Conservation (phyloP, 2,113 vertebrate genomes). For the Triplophysa dalaica region DNA sequence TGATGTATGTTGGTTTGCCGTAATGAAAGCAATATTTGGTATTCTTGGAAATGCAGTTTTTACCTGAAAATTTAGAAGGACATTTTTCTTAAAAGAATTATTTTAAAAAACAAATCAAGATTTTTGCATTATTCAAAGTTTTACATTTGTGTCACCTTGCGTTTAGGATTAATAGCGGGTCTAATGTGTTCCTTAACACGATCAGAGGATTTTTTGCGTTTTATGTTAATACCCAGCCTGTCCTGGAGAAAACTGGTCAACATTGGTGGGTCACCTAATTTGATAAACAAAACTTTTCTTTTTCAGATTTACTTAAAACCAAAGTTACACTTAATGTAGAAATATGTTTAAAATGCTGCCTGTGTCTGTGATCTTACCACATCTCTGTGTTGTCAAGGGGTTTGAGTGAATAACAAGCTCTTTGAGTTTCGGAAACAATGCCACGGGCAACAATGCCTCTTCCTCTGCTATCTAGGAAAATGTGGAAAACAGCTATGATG, state of each 20-base stretch:
- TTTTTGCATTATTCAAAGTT: background rate
- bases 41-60: slow-evolving; percentile 65
- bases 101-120: background rate
- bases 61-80: slow-evolving; percentile 62
- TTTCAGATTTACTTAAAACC: background rate
- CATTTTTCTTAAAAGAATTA: background rate
- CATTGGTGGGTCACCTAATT: slow-evolving; percentile 75
- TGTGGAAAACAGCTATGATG: slow-evolving; percentile 13
- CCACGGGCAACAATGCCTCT: slow-evolving; percentile 75
- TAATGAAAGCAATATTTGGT: slow-evolving; percentile 58
- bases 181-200: slow-evolving; percentile 59
- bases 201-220: slow-evolving; percentile 59
- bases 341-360: background rate
- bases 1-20: slow-evolving; percentile 26
- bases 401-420: slow-evolving; percentile 82
- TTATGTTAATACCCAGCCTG: slow-evolving; percentile 76
- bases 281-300: background rate
- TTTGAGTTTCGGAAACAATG: slow-evolving; percentile 77
- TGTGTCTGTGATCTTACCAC: slow-evolving; percentile 65
- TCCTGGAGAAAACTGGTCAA: slow-evolving; percentile 79
- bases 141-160: slow-evolving; percentile 71
- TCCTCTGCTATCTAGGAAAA: slow-evolving; percentile 76
- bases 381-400: slow-evolving; percentile 73
- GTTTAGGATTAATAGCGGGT: slow-evolving; percentile 63
- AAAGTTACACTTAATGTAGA: too few relatives aligned